These are phyloP conservation scores for Fulmarus glacialis DNA, from an alignment of 2,113 vertebrate species.

Conservation along the genomic window DNA sequence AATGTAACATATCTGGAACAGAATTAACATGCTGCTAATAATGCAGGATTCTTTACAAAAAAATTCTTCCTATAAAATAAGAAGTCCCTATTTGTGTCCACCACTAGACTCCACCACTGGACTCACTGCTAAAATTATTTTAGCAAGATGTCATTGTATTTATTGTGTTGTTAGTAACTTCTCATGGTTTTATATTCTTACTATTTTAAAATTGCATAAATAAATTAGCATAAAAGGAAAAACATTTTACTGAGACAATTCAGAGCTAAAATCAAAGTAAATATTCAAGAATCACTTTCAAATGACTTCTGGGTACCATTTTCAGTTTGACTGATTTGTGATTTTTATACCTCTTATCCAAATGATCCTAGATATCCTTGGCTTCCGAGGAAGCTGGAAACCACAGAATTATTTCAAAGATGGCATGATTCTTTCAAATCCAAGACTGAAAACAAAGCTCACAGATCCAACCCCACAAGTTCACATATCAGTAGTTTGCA, in stretches of 20 bases:
- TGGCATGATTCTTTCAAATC: neutral
- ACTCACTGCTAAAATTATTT: neutral
- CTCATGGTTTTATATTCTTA: neutral
- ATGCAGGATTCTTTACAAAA: neutral
- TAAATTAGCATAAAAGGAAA: neutral
- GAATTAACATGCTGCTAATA: neutral
- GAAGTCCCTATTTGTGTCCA: neutral
- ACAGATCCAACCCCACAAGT: neutral
- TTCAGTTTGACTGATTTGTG: neutral
- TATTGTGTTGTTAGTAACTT: neutral
- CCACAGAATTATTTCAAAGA: neutral
- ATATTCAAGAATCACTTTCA: neutral
- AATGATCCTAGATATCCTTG: neutral
- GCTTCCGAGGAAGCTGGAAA: neutral
- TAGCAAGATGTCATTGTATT: neutral
- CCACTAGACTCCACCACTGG: too few relatives aligned
- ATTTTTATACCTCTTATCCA: neutral
- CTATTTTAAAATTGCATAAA: neutral
- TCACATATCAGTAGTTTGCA: neutral
- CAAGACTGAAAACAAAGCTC: neutral
- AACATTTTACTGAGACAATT: neutral
- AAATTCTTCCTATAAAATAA: neutral
- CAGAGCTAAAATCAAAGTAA: neutral
- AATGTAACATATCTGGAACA: neutral
- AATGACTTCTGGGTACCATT: neutral